Percentiles rank a stretch among this genome's conserved stretches.
These are phyloP conservation scores for Myiotriccus ornatus DNA, from an alignment of 2,797 vertebrate species.

Conservation along the genomic window DNA sequence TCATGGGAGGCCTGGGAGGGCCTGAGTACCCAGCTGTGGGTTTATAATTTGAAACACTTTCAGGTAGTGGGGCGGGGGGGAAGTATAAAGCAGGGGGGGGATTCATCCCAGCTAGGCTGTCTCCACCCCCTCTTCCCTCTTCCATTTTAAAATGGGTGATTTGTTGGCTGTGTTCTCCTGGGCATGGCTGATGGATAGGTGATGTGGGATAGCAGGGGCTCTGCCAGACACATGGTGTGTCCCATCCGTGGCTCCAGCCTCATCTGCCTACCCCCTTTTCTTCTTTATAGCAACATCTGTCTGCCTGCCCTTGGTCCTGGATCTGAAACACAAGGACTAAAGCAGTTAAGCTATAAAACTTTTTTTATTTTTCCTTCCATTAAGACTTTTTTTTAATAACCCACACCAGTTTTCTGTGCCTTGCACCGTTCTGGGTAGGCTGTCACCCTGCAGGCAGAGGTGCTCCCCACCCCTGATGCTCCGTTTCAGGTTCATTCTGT, in stretches of 20 bases:
- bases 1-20: not conserved
- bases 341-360: not conserved
- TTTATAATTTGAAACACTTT: not conserved
- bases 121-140: not conserved
- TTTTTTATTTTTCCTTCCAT: not conserved
- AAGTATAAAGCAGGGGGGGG: fast-evolving
- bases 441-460: not conserved
- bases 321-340: not conserved
- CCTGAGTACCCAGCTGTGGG: not conserved
- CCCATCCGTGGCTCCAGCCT: not conserved
- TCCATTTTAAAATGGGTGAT: not conserved
- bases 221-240: not conserved
- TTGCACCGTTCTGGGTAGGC: not conserved
- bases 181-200: fast-evolving
- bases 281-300: not conserved
- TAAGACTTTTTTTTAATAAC: not conserved
- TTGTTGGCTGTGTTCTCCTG: not conserved
- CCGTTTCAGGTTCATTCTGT: not conserved
- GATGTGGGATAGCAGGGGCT: not conserved
- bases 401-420: not conserved
- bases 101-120: not conserved
- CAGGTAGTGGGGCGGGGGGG: not conserved
- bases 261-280: not conserved
- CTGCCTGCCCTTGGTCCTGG: not conserved
- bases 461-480: not conserved